These are phyloP conservation scores for Strigamia maritima DNA, from an alignment of 2,888 invertebrate species.

Conservation along the genomic window DNA sequence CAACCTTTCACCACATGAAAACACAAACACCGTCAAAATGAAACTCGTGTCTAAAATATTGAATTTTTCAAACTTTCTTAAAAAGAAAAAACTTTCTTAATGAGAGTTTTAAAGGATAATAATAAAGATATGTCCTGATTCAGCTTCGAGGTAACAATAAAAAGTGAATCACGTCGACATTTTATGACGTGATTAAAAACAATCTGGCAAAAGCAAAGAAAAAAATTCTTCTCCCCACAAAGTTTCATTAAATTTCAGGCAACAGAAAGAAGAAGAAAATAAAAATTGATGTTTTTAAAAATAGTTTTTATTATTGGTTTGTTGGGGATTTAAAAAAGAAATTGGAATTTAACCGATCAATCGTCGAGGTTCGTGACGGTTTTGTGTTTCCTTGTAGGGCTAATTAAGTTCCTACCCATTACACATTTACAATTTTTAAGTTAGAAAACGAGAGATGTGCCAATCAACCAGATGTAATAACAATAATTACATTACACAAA, in stretches of 20 bases:
- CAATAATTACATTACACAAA: not conserved
- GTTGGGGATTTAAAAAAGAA: not conserved
- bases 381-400: not conserved
- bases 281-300: not conserved
- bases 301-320: not conserved
- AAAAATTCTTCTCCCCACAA: not conserved
- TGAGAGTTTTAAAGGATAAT: not conserved
- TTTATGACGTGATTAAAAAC: slow-evolving; percentile 10
- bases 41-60: not conserved
- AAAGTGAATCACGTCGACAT: not conserved
- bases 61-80: not conserved
- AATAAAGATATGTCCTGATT: slow-evolving; percentile 1
- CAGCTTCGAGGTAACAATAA: slow-evolving; percentile 5
- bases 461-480: not conserved
- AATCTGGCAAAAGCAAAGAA: not conserved
- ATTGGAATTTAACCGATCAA: not conserved
- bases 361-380: not conserved
- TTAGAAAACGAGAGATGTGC: not conserved
- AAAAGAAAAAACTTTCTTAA: not conserved
- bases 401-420: not conserved
- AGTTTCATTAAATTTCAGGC: not conserved
- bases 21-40: not conserved
- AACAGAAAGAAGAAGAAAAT: not conserved
- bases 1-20: too few relatives aligned
- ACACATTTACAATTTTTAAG: not conserved